These are phyloP conservation scores for Psittacara wagleri DNA, from an alignment of 2,113 vertebrate genomes.

Conservation along the genomic window DNA sequence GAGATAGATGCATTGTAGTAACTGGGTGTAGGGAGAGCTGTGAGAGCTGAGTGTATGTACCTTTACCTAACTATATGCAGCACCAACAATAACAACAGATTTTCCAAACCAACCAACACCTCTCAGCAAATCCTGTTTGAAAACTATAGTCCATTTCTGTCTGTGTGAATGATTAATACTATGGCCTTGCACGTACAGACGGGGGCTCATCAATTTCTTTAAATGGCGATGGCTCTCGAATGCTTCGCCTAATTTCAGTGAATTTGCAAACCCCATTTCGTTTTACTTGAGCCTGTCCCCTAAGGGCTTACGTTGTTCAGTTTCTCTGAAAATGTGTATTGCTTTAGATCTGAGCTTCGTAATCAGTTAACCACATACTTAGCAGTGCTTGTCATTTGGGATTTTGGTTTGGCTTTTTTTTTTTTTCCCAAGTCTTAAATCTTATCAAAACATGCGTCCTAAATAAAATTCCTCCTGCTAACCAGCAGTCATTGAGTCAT, in stretches of 20 bases:
- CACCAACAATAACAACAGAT: not conserved
- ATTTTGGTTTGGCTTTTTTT: not conserved
- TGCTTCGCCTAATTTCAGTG: conserved; percentile 48
- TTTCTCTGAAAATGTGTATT: conserved; percentile 11
- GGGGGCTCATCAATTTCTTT: conserved; percentile 29
- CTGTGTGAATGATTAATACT: conserved; percentile 25
- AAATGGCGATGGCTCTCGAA: not conserved
- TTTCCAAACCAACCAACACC: not conserved
- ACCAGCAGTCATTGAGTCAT: not conserved
- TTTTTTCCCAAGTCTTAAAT: not conserved
- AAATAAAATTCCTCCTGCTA: conserved; percentile 29
- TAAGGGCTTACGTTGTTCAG: not conserved
- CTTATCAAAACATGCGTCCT: not conserved
- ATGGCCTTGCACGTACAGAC: not conserved
- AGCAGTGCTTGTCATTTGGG: not conserved
- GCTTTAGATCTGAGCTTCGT: conserved; percentile 5
- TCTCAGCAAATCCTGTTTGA: not conserved
- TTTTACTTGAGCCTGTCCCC: conserved; percentile 23
- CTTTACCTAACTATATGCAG: not conserved
- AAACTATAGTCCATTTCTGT: not conserved
- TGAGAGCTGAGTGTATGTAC: not conserved
- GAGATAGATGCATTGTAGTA: not conserved
- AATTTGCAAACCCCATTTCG: conserved; percentile 25
- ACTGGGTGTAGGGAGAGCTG: not conserved
- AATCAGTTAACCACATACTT: conserved; percentile 15